phyloP scores from a whole-genome alignment of 2,113 vertebrate genomes.

The Ammospiza nelsoni region DNA sequence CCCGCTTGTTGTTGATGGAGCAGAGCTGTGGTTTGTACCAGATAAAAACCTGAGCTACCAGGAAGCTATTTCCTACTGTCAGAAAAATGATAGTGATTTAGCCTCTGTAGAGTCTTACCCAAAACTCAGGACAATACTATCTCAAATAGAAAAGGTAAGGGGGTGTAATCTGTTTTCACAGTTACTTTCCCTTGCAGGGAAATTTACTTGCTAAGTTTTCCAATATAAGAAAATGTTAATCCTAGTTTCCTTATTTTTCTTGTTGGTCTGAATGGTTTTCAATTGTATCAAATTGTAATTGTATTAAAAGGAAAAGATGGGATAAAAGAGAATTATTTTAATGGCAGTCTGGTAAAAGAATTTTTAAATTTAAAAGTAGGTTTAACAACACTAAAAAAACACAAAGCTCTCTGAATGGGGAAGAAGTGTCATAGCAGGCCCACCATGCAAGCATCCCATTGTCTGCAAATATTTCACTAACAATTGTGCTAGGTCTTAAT shows the following conservation, averaged over 20 bases:
- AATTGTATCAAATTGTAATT: not conserved
- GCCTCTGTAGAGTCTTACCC: constrained; percentile 73
- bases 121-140: constrained; percentile 68
- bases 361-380: not conserved
- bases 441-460: not conserved
- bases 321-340: not conserved
- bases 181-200: not conserved
- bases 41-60: constrained; percentile 80
- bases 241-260: not conserved
- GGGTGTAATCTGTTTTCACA: not conserved
- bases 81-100: constrained; percentile 81
- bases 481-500: not conserved
- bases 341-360: not conserved
- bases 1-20: constrained; percentile 82
- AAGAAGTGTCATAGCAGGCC: not conserved
- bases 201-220: not conserved
- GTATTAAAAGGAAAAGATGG: not conserved
- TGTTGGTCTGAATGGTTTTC: not conserved
- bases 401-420: not conserved
- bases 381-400: not conserved
- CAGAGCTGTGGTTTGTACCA: constrained; percentile 92
- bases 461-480: not conserved
- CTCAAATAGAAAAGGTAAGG: constrained; percentile 79
- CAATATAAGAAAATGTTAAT: not conserved
- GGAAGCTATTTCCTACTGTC: constrained; percentile 86